Evolutionary conservation across 2,888 invertebrate species (phyloP), one percentile per base, ranked within the genome.

Genomic region (Synergus laeviventris): DNA sequence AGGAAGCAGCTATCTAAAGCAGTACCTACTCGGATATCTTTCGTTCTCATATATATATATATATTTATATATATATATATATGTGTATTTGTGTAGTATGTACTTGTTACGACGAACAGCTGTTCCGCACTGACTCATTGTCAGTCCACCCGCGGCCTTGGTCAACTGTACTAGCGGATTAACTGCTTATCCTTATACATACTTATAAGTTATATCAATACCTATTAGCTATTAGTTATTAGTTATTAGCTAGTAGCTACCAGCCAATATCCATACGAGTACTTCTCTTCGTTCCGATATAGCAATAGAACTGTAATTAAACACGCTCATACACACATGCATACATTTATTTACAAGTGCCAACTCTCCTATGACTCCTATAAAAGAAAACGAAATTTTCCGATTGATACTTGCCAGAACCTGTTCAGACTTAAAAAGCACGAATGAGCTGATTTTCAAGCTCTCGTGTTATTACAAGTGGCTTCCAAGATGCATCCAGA

Each of bases 1-100:
- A 88, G 89, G 89, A 89, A 89, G 87, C 87, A 82, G 81, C 86
- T 87, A 86, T 87, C 86, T 86, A 84, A 86, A 85, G 85, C 85
- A 84, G 83, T 81, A 84, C 81, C 83, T 81, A 84, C 81, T 82
- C 78, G 77, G 85, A 83, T 86, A 86, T 86, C 84, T 83, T 80
- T 82, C 80, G 78, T 80, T 73, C 77, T 82, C 82, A 49, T 66
- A 64, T 21, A 39, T 42, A 24, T 64, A 21, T 42, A 18, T 21
- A n/a, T n/a, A n/a, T n/a, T n/a, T n/a, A n/a, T n/a, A n/a, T n/a
- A n/a, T n/a, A n/a, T n/a, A n/a, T n/a, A n/a, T 36, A n/a, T 21
- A 64, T 64, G 21, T 39, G 64, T 18, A 66, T 66, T n/a, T n/a
- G n/a, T 31, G 45, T 70, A 66, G 31, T 70, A n/a, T 49, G 70